A percentile compares a stretch with the other conserved stretches of the same genome.
phyloP scores from a whole-genome alignment of 2,888 invertebrate genomes.

The Drosophila percnosoma region DNA sequence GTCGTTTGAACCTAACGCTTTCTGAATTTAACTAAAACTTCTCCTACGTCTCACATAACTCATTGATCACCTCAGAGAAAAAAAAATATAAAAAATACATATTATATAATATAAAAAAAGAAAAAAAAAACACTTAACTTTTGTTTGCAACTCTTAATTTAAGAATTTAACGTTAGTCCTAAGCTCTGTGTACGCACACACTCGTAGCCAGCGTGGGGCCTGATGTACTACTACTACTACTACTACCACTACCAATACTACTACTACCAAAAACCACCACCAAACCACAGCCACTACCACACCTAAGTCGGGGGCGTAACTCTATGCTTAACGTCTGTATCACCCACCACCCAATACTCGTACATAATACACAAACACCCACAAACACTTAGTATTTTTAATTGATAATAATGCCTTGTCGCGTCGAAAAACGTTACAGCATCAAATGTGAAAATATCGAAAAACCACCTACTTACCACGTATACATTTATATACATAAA shows the following conservation, averaged over 20 bases:
- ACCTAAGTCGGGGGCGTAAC: conserved; percentile 46
- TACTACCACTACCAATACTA: conserved; percentile 29
- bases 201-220: conserved; percentile 46
- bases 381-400: conserved; percentile 22
- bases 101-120: conserved; percentile 10
- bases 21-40: conserved; percentile 46
- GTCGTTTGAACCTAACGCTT: conserved; percentile 70
- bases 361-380: conserved; percentile 32
- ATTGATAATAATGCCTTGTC: conserved; percentile 15
- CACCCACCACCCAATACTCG: conserved; percentile 33
- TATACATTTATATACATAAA: conserved; percentile 15
- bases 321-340: conserved; percentile 57
- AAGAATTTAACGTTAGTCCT: conserved; percentile 69
- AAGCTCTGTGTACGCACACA: conserved; percentile 42
- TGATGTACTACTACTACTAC: conserved; percentile 49
- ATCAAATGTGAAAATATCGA: conserved; percentile 5
- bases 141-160: conserved; percentile 75
- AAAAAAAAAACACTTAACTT: conserved; percentile 61
- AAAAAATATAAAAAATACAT: conserved; percentile 18
- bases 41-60: conserved; percentile 72
- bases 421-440: conserved; percentile 9
- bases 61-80: conserved; percentile 66
- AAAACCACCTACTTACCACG: conserved; percentile 32
- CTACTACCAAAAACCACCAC: conserved; percentile 20
- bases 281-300: conserved; percentile 31